Evolutionary conservation across 2,113 vertebrate genomes (phyloP).

Genomic region (Zosterops borbonicus): DNA sequence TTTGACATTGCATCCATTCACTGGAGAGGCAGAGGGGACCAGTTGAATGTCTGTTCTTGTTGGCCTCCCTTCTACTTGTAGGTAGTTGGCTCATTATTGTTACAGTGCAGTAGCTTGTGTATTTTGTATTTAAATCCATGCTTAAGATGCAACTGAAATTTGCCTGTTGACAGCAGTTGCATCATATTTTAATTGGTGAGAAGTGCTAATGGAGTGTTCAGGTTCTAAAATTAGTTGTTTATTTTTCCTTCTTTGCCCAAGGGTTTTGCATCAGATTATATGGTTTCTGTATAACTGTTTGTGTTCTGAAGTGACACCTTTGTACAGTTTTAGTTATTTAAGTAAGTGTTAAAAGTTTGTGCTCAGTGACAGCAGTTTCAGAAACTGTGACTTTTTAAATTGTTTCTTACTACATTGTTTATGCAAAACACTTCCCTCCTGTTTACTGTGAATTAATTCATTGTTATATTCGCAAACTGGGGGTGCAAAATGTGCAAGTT

Average conservation of each 20-base stretch:
- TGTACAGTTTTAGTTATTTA: constrained; percentile 71
- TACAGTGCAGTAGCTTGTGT: neutral
- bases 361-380: constrained; percentile 50
- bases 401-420: constrained; percentile 63
- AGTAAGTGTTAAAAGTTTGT: constrained; percentile 64
- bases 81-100: neutral
- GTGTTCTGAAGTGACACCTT: constrained; percentile 67
- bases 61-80: neutral
- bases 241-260: constrained; percentile 75
- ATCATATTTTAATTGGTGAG: constrained; percentile 77
- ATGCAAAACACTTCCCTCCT: constrained; percentile 49
- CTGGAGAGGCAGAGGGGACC: neutral
- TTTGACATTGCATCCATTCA: neutral
- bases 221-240: constrained; percentile 77
- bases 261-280: constrained; percentile 78
- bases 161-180: constrained; percentile 70
- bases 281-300: constrained; percentile 63
- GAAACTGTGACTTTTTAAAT: constrained; percentile 66
- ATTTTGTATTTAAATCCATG: constrained; percentile 13
- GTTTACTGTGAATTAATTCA: constrained; percentile 73
- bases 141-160: constrained; percentile 31
- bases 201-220: constrained; percentile 62
- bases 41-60: neutral
- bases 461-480: constrained; percentile 39
- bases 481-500: neutral